These are phyloP conservation scores for Cepaea hortensis DNA, from an alignment of 2,888 invertebrate genomes.

Conservation along the genomic window DNA sequence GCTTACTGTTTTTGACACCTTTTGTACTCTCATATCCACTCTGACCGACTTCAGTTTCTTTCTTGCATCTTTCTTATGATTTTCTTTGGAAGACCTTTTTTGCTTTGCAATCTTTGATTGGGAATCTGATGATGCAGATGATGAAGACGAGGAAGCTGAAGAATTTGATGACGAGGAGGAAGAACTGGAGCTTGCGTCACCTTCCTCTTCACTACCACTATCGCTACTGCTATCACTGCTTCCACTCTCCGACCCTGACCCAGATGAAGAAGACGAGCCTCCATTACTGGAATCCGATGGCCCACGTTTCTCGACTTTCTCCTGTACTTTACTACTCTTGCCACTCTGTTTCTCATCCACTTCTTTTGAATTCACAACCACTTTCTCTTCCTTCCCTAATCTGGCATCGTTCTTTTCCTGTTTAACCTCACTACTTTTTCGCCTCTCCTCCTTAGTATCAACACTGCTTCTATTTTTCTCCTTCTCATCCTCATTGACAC, in stretches of 20 bases:
- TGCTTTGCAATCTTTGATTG: constrained; percentile 46
- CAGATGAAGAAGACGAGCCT: constrained; percentile 27
- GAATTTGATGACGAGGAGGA: constrained; percentile 58
- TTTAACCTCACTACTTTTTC: constrained; percentile 17
- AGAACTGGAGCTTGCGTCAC: constrained; percentile 52
- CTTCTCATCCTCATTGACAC: neutral
- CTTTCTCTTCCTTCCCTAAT: neutral
- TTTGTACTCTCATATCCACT: neutral
- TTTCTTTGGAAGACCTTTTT: constrained; percentile 45
- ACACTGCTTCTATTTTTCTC: constrained; percentile 4
- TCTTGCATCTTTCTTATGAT: constrained; percentile 41
- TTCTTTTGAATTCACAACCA: neutral
- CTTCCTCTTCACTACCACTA: constrained; percentile 44
- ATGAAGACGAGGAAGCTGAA: constrained; percentile 55
- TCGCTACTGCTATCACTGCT: constrained; percentile 42
- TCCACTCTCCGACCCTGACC: constrained; percentile 45
- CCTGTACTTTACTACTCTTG: neutral
- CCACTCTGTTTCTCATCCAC: neutral
- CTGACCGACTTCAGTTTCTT: constrained; percentile 29
- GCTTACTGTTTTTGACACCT: neutral
- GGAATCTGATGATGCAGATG: constrained; percentile 53
- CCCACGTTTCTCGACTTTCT: neutral
- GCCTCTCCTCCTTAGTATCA: constrained; percentile 11
- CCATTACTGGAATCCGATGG: constrained; percentile 15
- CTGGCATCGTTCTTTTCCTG: constrained; percentile 17